Base-by-base conservation (phyloP, 2,113 vertebrate genomes). In the Desmodus rotundus region DNA sequence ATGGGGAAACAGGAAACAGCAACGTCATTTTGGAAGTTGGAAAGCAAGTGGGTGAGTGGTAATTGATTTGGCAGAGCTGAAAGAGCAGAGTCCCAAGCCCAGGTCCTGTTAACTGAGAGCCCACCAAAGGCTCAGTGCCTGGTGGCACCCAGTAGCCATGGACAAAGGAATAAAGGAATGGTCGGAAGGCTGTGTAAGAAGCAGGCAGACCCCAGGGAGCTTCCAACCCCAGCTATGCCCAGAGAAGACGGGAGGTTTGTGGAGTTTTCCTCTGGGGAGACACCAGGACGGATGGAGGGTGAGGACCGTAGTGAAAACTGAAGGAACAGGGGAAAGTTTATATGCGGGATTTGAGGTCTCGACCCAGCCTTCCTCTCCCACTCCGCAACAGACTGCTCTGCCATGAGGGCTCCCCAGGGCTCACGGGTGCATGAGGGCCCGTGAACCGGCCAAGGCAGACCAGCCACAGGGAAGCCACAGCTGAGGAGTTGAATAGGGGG, bases 11-110 rank as follows among this genome's bases (percentile, higher is more conserved):
- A 77, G 45, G 65, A 92, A 83, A 67, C 36, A 87, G 92, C 73
- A 93, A 74, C 68, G 50, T 50, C 19, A 85, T 91, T 91, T 91
- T 87, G 95, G 74, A 90, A 95, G 90, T 38, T 76, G 63, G 74
- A 74, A 78, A 93, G 56, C 92, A 94, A 85, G 87, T 38, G 43
- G 68, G 61, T 84, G 95, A 89, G 77, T 56, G 41, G 87, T 94
- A 36, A 94, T 67, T 85, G 82, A 76, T 36, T 73, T 82, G 95
- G 93, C 95, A 84, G 45, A 83, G 83, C 78, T 68, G 31, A 87
- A 67, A 83, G 80, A 63, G 72, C 63, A 1, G 41, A 28, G 7
- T 85, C 82, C 92, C 72, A 54, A 91, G 83, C 41, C 61, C n/a
- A 20, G 5, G 12, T 83, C 61, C 95, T 91, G 33, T 68, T 41